Percentiles rank a stretch among this genome's conserved stretches.
These are phyloP conservation scores for Lapara coniferarum DNA, from an alignment of 2,888 invertebrate species.

Conservation along the genomic window DNA sequence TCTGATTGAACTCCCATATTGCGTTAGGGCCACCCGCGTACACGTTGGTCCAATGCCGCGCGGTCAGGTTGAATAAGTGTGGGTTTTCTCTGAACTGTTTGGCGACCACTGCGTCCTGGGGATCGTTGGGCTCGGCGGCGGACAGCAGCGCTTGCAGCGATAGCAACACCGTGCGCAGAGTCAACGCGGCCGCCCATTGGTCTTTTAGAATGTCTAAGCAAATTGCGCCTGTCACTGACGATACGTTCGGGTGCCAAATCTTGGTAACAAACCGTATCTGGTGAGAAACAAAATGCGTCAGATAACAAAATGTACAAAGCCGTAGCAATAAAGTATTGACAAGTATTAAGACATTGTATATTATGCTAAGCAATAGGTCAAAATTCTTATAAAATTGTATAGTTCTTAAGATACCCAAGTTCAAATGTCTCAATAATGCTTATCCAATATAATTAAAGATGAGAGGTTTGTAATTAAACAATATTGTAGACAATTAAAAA, in stretches of 20 bases:
- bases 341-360: not conserved
- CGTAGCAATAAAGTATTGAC: not conserved
- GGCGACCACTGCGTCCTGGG: constrained; percentile 98
- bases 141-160: constrained; percentile 97
- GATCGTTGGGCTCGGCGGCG: constrained; percentile 96
- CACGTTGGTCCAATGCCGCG: constrained; percentile 97
- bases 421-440: too few relatives aligned
- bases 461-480: too few relatives aligned
- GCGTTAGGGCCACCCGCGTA: constrained; percentile 91
- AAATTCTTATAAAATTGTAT: too few relatives aligned
- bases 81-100: constrained; percentile 96
- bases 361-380: too few relatives aligned
- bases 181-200: constrained; percentile 99
- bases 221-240: constrained; percentile 98
- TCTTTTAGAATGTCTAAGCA: constrained; percentile 99
- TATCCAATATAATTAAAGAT: too few relatives aligned
- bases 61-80: constrained; percentile 94
- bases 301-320: not conserved
- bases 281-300: constrained; percentile 40
- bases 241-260: constrained; percentile 99
- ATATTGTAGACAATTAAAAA: too few relatives aligned
- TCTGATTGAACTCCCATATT: constrained; percentile 90
- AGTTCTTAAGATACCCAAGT: too few relatives aligned
- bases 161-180: constrained; percentile 96
- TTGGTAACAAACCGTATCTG: constrained; percentile 98